Percentiles rank a stretch among this genome's conserved stretches.
Conservation (phyloP, 2,797 vertebrate genomes). For the Dromococcyx pavoninus region DNA sequence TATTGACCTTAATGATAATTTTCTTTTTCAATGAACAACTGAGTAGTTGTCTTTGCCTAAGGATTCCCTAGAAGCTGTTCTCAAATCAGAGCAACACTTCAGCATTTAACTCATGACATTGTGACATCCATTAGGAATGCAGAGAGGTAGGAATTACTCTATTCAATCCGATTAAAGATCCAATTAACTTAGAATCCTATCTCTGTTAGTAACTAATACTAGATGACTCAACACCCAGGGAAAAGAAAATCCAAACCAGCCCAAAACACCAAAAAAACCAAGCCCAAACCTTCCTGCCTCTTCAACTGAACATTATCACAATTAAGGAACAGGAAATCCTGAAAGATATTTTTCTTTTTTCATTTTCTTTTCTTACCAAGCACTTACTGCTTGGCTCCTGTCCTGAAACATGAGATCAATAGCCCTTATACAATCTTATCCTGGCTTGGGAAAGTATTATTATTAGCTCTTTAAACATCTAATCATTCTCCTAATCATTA, state of each 20-base stretch:
- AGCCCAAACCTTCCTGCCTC: background rate
- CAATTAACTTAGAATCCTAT: conserved; percentile 43
- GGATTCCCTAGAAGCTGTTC: conserved; percentile 25
- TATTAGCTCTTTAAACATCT: conserved; percentile 10
- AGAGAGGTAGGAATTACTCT: conserved; percentile 55
- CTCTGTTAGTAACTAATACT: background rate
- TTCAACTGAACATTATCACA: background rate
- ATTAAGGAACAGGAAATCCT: background rate
- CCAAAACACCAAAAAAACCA: background rate
- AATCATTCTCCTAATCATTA: background rate
- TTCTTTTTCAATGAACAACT: background rate
- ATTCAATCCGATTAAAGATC: conserved; percentile 53
- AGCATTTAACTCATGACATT: conserved; percentile 7
- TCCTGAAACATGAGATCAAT: background rate
- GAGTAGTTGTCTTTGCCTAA: background rate
- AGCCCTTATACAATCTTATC: background rate
- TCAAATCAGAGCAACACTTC: conserved; percentile 7
- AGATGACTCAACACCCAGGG: background rate
- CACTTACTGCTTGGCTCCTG: background rate
- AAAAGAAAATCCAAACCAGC: no score
- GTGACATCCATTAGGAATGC: conserved; percentile 9
- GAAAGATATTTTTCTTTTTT: background rate
- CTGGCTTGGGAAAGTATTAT: background rate
- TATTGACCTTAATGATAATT: background rate
- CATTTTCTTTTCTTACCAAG: background rate